Evolutionary conservation across 2,797 vertebrate genomes (phyloP), one percentile per base, ranked within the genome.

Genomic region (Schizopygopsis pylzovi): DNA sequence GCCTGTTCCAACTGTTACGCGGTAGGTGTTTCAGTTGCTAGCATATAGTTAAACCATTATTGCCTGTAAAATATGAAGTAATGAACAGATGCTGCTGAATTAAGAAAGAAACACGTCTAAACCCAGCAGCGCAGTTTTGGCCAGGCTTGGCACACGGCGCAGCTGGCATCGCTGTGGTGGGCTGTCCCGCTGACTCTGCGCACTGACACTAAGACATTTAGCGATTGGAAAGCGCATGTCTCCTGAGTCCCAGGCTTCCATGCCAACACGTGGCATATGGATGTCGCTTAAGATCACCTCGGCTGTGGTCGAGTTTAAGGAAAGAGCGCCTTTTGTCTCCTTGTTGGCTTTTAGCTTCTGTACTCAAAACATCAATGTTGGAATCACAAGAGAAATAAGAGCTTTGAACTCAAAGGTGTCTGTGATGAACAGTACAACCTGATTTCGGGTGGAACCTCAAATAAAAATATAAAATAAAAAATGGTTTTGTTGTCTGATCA

Each of bases 81-180:
- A 96, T 96, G 96, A 97, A 97, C 97, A 98, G 97, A 97, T 98
- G 97, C 96, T 97, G 95, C 94, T 94, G 95, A 95, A 96, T 96
- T 97, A 96, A 96, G 94, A 94, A 95, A 95, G 96, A 96, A 95
- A 96, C 94, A 97, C 95, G 94, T 96, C 95, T 94, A 97, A 96
- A 96, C 97, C 97, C 96, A 94, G 93, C 92, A 94, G 94, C 91
- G 93, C 92, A 93, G 94, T 93, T 94, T 95, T 96, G 95, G 94
- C 95, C 87, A 93, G 93, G 93, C 93, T 84, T 90, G 89, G 89
- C 86, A 87, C 89, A 94, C 93, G 93, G 92, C 94, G 92, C 95
- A 95, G 94, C 95, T 96, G 95, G 93, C 95, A 94, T 89, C 91
- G 91, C 91, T 87, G 83, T 91, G 93, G 92, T 91, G 91, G 89